A percentile compares a stretch with the other conserved stretches of the same genome.
Evolutionary conservation across 2,797 vertebrate genomes (phyloP).

Genomic region (Podargus strigoides): DNA sequence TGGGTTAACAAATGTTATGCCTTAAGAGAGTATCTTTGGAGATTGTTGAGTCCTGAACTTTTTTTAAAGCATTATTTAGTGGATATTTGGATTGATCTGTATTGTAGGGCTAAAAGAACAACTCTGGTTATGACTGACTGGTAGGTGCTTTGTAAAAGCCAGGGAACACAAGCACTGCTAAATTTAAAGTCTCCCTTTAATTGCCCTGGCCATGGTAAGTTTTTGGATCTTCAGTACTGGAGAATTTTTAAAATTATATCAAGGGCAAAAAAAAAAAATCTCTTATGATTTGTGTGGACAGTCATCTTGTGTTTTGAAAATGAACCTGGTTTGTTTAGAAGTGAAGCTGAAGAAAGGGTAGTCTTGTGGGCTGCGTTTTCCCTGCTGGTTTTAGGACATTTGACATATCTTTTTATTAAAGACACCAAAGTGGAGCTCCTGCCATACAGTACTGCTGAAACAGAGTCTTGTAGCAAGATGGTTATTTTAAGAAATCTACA

Average conservation of each 20-base stretch:
- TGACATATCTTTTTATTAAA: background rate
- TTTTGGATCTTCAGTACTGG: background rate
- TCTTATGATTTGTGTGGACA: background rate
- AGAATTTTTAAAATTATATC: background rate
- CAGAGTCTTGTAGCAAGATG: background rate
- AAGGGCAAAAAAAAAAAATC: background rate
- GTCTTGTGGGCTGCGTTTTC: background rate
- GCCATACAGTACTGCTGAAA: background rate
- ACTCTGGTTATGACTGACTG: background rate
- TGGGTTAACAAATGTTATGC: background rate
- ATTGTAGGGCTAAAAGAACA: background rate
- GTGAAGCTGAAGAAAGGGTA: background rate
- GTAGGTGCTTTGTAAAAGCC: background rate
- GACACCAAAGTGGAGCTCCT: background rate
- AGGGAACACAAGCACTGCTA: background rate
- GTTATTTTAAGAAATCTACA: background rate
- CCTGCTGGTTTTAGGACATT: background rate
- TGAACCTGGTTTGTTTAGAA: background rate
- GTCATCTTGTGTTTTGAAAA: background rate
- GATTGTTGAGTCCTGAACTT: background rate
- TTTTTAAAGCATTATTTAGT: background rate
- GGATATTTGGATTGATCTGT: rapidly evolving
- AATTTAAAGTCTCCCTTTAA: background rate
- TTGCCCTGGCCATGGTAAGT: background rate
- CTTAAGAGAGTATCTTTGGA: background rate